These are phyloP conservation scores for Cotesia congregata DNA, from an alignment of 2,888 invertebrate genomes.

Conservation along the genomic window DNA sequence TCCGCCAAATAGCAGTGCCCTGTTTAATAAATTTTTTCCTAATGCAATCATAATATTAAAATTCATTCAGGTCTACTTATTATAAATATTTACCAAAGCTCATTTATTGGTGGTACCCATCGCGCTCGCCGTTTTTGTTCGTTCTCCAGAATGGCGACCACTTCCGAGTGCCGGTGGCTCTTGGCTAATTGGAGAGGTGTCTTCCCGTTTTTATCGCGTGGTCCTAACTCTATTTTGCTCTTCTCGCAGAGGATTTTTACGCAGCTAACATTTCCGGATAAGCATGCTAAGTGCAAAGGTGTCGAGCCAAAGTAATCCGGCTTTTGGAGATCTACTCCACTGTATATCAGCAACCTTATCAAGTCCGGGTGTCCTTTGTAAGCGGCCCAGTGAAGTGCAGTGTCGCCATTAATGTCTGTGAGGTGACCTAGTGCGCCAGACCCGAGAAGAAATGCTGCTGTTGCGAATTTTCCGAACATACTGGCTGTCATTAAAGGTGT, in stretches of 20 bases:
- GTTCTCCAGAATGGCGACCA: slow-evolving; percentile 84
- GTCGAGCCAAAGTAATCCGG: slow-evolving; percentile 94
- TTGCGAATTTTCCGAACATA: slow-evolving; percentile 92
- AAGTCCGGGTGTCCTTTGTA: slow-evolving; percentile 93
- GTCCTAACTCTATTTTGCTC: slow-evolving; percentile 89
- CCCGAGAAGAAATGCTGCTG: slow-evolving; percentile 90
- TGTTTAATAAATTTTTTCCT: slow-evolving; percentile 54
- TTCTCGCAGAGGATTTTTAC: slow-evolving; percentile 91
- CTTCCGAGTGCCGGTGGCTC: slow-evolving; percentile 88
- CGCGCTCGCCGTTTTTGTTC: slow-evolving; percentile 85
- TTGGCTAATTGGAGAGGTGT: slow-evolving; percentile 91
- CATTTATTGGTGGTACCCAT: slow-evolving; percentile 89
- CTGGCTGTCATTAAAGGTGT: slow-evolving; percentile 93
- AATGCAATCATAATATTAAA: slow-evolving; percentile 20
- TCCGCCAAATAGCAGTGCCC: slow-evolving; percentile 89
- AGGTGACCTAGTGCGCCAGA: slow-evolving; percentile 90
- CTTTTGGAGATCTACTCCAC: slow-evolving; percentile 90
- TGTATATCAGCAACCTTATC: slow-evolving; percentile 89
- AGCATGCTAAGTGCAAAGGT: slow-evolving; percentile 89
- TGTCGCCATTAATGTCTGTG: slow-evolving; percentile 93
- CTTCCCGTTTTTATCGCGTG: slow-evolving; percentile 92
- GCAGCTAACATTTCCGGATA: slow-evolving; percentile 89
- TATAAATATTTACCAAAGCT: slow-evolving; percentile 76
- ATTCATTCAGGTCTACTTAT: background rate
- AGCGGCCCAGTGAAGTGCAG: slow-evolving; percentile 94